Conservation (phyloP, 2,113 vertebrate species). For the Crotalus helleri region DNA sequence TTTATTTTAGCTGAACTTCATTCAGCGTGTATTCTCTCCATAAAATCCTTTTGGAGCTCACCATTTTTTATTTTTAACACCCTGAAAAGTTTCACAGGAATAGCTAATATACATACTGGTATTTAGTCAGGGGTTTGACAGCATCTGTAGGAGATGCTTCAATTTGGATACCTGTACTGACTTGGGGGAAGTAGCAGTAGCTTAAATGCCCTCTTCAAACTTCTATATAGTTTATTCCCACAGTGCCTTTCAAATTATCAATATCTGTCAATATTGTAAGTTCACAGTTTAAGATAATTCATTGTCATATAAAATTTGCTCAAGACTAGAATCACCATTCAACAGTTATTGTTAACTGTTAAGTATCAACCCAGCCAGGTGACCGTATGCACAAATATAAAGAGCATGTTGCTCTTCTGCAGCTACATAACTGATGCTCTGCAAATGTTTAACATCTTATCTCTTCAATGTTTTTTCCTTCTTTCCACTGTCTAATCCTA, state of each 20-base stretch:
- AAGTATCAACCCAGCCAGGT: background rate
- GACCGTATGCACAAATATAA: background rate
- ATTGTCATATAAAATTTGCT: background rate
- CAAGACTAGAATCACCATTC: background rate
- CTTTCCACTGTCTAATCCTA: background rate
- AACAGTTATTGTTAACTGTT: background rate
- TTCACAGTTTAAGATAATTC: background rate
- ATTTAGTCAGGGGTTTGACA: background rate
- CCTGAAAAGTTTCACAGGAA: background rate
- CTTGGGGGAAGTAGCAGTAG: background rate
- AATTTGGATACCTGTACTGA: background rate
- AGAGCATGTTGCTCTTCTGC: background rate
- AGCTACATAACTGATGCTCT: background rate
- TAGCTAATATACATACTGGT: background rate
- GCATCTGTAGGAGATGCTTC: background rate
- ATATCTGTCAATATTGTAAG: background rate
- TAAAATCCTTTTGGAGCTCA: background rate
- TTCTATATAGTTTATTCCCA: too few relatives aligned
- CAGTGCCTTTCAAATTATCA: background rate
- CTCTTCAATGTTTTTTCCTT: background rate
- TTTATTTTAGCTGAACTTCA: background rate
- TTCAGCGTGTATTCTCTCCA: background rate
- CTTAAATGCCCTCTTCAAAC: background rate
- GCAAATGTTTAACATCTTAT: background rate
- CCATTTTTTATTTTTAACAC: background rate